Evolutionary conservation across 2,888 invertebrate genomes (phyloP).

Genomic region (Aphidoletes aphidimyza): DNA sequence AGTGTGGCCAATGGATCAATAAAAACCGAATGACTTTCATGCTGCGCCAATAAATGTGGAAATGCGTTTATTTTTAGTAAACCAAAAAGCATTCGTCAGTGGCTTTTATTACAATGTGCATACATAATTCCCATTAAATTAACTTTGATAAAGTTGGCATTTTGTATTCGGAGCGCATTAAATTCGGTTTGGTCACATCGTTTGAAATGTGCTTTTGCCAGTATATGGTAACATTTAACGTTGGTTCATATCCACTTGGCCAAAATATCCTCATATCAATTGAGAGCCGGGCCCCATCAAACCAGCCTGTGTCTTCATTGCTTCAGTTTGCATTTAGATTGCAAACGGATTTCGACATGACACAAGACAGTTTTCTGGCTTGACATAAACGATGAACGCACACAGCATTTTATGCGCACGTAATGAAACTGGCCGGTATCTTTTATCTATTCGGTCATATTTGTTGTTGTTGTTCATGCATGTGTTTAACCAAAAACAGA

Average conservation of each 20-base stretch:
- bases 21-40: neutral
- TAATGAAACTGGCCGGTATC: neutral
- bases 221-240: too few species aligned
- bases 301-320: constrained; percentile 4
- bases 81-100: constrained; percentile 23
- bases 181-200: constrained; percentile 14
- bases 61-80: neutral
- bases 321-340: constrained; percentile 36
- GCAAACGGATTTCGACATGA: neutral
- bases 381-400: neutral
- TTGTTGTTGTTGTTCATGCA: neutral
- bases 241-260: too few species aligned
- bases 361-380: neutral
- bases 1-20: neutral
- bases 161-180: neutral
- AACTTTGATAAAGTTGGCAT: neutral
- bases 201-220: too few species aligned
- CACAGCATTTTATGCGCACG: constrained; percentile 14
- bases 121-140: constrained; percentile 51
- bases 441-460: constrained; percentile 1
- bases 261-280: too few species aligned
- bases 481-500: neutral
- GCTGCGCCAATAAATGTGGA: constrained; percentile 21
- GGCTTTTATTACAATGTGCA: constrained; percentile 51
- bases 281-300: too few species aligned